Evolutionary conservation across 2,888 invertebrate genomes (phyloP), one percentile per base, ranked within the genome.

Genomic region (Pterobdella sp.): DNA sequence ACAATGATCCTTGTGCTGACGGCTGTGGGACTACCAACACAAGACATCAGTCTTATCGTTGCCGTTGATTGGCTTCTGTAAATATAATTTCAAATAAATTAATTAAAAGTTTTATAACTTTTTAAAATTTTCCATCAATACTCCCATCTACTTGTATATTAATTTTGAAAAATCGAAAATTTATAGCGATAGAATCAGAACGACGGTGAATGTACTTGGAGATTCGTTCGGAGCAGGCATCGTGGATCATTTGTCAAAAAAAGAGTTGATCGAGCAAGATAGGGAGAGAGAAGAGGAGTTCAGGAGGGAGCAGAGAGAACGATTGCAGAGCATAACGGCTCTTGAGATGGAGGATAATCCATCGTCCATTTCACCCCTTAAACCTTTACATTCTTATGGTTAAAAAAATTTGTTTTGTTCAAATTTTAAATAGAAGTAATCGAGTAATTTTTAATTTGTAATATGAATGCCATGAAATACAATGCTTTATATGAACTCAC

Each of bases 21-120:
- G 32, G 87, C 89, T 29, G 85, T 89, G 26, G 88, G 87, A 35
- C 84, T 89, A 69, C 89, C 89, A 14, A 87, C 87, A 0, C 85
- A 87, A 73, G 88, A 89, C 79, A 86, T 89, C 77, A 87, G 88
- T 42, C 84, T 89, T 76, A 86, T 89, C 67, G 86, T 89, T 76
- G 87, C 89, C 36, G 88, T 89, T 69, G 89, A 89, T 80, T 89
- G 89, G 89, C 84, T 89, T 74, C 80, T 89, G 89, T 89, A 80
- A 85, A 85, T 84, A 52, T 42, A 31, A 32, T 34, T 73, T 63
- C n/a, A 26, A 63, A n/a, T 26, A 22, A 7, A 10, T 63, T 26
- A 7, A n/a, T 63, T 42, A 14, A n/a, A n/a, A n/a, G n/a, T n/a
- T n/a, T n/a, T n/a, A n/a, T n/a, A n/a, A n/a, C n/a, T n/a, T n/a